These are phyloP conservation scores for Drosophila nasuta DNA, from an alignment of 1,140 invertebrate genomes.

Conservation along the genomic window DNA sequence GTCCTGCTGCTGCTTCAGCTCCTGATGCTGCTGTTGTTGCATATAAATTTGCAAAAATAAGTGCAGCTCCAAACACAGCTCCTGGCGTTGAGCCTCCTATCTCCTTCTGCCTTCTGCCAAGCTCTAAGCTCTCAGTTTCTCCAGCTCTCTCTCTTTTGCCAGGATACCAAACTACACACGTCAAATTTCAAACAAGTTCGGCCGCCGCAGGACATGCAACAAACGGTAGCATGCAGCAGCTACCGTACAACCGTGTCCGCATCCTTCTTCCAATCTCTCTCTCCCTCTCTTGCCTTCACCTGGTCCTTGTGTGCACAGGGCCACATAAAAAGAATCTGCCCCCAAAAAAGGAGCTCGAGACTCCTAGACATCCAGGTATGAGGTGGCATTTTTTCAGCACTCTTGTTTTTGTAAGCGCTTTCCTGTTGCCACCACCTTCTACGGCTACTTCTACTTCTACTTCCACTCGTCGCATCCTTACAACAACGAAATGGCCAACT, in stretches of 20 bases:
- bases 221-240: conserved; percentile 55
- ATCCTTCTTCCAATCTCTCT: background rate
- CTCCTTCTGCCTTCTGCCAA: background rate
- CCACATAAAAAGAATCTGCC: conserved; percentile 36
- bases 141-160: conserved; percentile 14
- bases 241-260: conserved; percentile 38
- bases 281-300: background rate
- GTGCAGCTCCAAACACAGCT: conserved; percentile 46
- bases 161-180: conserved; percentile 75
- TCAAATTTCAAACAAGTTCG: conserved; percentile 81
- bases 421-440: background rate
- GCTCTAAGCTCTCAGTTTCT: conserved; percentile 5
- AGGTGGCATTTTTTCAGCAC: conserved; percentile 24
- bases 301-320: background rate
- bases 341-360: conserved; percentile 17
- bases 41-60: conserved; percentile 77
- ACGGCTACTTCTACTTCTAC: too few species aligned
- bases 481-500: conserved; percentile 51
- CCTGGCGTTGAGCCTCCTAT: background rate
- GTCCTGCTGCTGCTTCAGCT: conserved; percentile 26
- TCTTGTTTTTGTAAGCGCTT: conserved; percentile 46
- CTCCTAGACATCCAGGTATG: conserved; percentile 20
- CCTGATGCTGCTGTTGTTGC: conserved; percentile 32
- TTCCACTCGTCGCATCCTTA: background rate
- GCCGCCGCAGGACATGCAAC: conserved; percentile 72